Conservation (phyloP, 1,140 invertebrate genomes). For the Frieseomelitta varia region DNA sequence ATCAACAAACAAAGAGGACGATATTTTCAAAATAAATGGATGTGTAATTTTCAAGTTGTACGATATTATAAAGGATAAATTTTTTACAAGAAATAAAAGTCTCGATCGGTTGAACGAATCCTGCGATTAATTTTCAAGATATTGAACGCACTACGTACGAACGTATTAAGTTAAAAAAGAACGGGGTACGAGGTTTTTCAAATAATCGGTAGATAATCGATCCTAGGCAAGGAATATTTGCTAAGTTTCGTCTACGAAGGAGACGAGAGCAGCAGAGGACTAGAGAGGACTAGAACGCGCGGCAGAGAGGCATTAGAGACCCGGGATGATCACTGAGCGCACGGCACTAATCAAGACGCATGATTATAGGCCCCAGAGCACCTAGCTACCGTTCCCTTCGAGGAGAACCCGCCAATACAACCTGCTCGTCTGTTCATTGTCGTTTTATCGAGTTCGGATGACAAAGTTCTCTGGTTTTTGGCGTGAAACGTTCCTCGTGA, state of each 20-base stretch:
- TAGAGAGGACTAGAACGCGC: conserved; percentile 70
- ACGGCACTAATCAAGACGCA: conserved; percentile 81
- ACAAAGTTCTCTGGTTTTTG: conserved; percentile 72
- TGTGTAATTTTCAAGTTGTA: too few relatives aligned
- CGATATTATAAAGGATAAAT: background rate
- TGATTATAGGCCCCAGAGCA: conserved; percentile 80
- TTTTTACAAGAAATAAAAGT: background rate
- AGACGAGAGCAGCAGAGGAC: conserved; percentile 55
- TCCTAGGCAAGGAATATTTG: conserved; percentile 70
- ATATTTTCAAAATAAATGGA: too few relatives aligned
- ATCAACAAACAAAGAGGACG: too few relatives aligned
- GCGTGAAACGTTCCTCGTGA: background rate
- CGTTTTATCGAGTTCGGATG: conserved; percentile 70
- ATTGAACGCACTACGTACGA: background rate
- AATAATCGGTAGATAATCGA: conserved; percentile 46
- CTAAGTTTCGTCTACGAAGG: conserved; percentile 74
- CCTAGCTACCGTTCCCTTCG: conserved; percentile 66
- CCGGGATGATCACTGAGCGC: conserved; percentile 80
- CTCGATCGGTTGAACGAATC: background rate
- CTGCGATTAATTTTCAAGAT: background rate
- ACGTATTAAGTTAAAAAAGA: too few relatives aligned
- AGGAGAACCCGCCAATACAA: conserved; percentile 66
- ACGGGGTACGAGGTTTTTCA: conserved; percentile 10
- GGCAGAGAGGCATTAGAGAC: conserved; percentile 77
- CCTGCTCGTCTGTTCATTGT: conserved; percentile 70